Base-by-base conservation (phyloP, 1,140 invertebrate genomes). In the Cydia amplana region DNA sequence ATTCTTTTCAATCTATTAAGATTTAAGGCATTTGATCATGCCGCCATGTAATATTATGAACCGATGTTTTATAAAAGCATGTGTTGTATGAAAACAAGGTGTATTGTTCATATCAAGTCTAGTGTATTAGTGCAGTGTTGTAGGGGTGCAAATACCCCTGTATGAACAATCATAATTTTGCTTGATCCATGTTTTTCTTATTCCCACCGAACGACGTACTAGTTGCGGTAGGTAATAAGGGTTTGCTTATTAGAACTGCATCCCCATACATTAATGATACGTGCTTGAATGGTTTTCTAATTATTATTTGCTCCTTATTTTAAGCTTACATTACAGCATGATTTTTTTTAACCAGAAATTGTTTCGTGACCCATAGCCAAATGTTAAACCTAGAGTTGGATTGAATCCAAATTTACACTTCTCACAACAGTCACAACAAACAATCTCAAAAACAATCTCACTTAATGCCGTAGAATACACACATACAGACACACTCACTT, bases 311-410 rank as follows among this genome's bases (percentile, higher is more conserved):
- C 12, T 49, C 10, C 18, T 49, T 25, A 25, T 73, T 73, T 73
- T 28, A 20, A 4, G 55, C 18, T 51, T 51, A n/a, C 14, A 51
- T 51, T 51, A n/a, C 14, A 51, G 72, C 43, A 49, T 73, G 72
- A 4, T 51, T 73, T 40, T 73, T 73, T 73, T 73, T 73, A 73
- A 51, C 14, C 23, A 9, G 16, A 70, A 70, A 70, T 70, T 70
- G 65, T 70, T 70, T 70, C 65, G 65, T 70, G 65, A 70, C 65
- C 51, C 46, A 73, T 18, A 40, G 9, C 20, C 20, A 3, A 9
- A 18, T 16, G 2, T 12, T 18, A 55, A 60, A 60, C 49, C n/a
- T 6, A 51, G 20, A 60, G 18, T 23, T 60, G 7, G 2, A 60
- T 23, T 23, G 10, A 23, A 18, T 20, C 20, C 14, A 12, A 23